Evolutionary conservation across 2,113 vertebrate genomes (phyloP).

Genomic region (Phylloscopus whistleri): DNA sequence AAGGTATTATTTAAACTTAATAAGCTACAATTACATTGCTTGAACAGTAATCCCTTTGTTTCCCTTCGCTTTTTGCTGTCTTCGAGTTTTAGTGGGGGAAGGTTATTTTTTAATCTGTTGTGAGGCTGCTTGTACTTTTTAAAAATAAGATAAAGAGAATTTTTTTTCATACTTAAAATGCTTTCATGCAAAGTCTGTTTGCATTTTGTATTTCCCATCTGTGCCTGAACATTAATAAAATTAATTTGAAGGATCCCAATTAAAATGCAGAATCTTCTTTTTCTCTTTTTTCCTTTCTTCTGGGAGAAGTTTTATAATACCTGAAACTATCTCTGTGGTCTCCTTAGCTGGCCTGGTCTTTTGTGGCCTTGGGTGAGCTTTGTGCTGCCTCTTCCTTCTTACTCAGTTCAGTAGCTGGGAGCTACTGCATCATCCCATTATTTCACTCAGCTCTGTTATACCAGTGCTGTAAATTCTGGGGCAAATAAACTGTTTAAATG

Average conservation of each 20-base stretch:
- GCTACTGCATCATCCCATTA: background rate
- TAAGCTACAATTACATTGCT: constrained; percentile 69
- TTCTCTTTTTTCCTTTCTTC: background rate
- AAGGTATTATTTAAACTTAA: constrained; percentile 71
- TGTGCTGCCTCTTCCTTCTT: background rate
- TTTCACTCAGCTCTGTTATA: background rate
- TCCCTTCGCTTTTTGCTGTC: constrained; percentile 45
- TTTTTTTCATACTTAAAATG: constrained; percentile 33
- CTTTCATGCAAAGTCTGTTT: background rate
- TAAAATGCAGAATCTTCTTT: background rate
- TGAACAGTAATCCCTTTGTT: constrained; percentile 69
- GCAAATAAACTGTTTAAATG: background rate
- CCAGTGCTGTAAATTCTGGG: background rate
- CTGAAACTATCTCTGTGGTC: background rate
- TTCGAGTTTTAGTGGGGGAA: background rate
- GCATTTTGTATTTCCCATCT: background rate
- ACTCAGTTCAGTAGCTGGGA: background rate
- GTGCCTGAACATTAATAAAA: constrained; percentile 26
- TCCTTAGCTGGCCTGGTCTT: background rate
- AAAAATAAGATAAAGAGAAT: constrained; percentile 16
- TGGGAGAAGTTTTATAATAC: background rate
- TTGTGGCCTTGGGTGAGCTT: background rate
- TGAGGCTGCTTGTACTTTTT: background rate
- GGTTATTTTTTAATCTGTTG: constrained; percentile 3
- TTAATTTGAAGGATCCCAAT: background rate